Conservation (phyloP, 2,888 invertebrate species). For the Coronaproctus castanopsis region DNA sequence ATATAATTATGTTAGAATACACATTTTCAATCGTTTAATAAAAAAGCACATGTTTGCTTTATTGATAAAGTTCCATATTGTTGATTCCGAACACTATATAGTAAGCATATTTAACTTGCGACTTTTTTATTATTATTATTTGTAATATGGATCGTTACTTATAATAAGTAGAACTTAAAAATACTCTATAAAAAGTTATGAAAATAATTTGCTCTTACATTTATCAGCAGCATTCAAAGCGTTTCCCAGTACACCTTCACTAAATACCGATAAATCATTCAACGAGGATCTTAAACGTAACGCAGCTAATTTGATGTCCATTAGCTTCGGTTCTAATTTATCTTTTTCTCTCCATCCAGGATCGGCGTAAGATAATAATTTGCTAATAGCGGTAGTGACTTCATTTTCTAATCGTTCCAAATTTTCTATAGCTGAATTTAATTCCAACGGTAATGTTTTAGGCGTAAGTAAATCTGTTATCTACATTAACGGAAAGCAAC, state of each 20-base stretch:
- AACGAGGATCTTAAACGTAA: conserved; percentile 55
- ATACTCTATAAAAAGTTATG: too few relatives aligned
- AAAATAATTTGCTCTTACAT: too few relatives aligned
- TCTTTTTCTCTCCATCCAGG: conserved; percentile 66
- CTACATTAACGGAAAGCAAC: too few relatives aligned
- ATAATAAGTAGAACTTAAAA: too few relatives aligned
- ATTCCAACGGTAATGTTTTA: conserved; percentile 49
- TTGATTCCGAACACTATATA: too few relatives aligned
- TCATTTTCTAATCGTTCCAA: conserved; percentile 55
- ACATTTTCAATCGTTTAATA: not conserved
- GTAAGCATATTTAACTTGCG: too few relatives aligned
- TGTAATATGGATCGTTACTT: too few relatives aligned
- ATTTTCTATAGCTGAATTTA: conserved; percentile 53
- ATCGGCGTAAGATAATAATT: conserved; percentile 23
- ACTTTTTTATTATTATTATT: too few relatives aligned
- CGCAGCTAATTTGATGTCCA: conserved; percentile 66
- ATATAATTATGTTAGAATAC: too few relatives aligned
- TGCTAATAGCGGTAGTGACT: conserved; percentile 11
- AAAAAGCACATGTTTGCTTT: not conserved
- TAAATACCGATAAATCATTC: conserved; percentile 72
- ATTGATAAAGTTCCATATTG: too few relatives aligned
- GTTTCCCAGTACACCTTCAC: conserved; percentile 71
- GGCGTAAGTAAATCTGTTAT: too few relatives aligned
- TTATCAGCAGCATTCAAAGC: conserved; percentile 64
- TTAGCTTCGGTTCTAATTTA: conserved; percentile 51